Evolutionary conservation across 2,888 invertebrate species (phyloP), one percentile per base, ranked within the genome.

Genomic region (Kryphioiulus occultus): DNA sequence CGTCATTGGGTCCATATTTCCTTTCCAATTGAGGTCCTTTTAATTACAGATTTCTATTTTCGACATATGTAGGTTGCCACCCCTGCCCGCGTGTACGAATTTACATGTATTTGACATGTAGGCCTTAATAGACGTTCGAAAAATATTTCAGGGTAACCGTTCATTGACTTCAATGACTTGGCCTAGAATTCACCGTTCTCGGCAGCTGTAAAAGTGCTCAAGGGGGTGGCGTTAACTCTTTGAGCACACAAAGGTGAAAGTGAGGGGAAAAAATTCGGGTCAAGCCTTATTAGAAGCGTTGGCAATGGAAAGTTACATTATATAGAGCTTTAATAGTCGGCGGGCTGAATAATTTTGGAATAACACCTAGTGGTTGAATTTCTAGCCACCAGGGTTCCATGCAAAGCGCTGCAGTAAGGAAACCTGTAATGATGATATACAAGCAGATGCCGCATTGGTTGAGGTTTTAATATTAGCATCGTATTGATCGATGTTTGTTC

Each of bases 41-140:
- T 78, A 78, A 78, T 78, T 78, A 30, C 78, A 78, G 78, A 78
- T 78, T 78, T 78, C 78, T 78, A 78, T 78, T 78, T 78, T 78
- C 7, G 78, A 78, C 78, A 78, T 30, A 78, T 78, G 78, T 78
- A 78, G 78, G 78, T 78, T 78, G 78, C 78, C 78, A 78, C 78
- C 78, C 78, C 78, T 78, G 78, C 30, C 78, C 78, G 78, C 78
- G 78, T 30, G 78, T 78, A 78, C 78, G 78, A 78, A 78, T 78
- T 78, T 78, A 78, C 78, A 78, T 78, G 78, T 26, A 78, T 78
- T 78, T 78, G 78, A 78, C 78, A 78, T 78, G 78, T 78, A 78
- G 78, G 78, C 78, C 78, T 78, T 32, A 78, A 32, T 17, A 30
- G 78, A 68, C 68, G 78, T 78, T 78, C 30, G 2, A 30, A 78